Evolutionary conservation across 2,888 invertebrate species (phyloP).

Genomic region (Mystacides longicornis): DNA sequence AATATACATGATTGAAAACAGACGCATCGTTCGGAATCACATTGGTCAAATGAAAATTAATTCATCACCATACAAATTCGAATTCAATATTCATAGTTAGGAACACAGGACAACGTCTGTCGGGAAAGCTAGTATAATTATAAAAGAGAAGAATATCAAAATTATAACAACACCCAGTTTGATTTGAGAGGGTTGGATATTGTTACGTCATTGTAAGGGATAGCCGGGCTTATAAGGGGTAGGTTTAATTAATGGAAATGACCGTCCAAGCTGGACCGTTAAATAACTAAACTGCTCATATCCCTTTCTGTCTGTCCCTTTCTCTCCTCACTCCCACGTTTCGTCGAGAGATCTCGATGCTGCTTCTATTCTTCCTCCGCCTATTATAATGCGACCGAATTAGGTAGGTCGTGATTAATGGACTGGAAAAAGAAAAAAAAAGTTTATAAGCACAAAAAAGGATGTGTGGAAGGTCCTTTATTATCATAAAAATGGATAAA

Average conservation of each 20-base stretch:
- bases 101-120: too few relatives aligned
- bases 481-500: too few relatives aligned
- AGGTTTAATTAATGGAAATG: constrained; percentile 17
- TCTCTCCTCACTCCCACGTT: not conserved
- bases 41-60: too few relatives aligned
- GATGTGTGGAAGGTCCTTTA: too few relatives aligned
- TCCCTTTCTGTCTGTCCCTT: constrained; percentile 1
- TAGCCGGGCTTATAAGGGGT: not conserved
- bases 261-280: not conserved
- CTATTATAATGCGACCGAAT: not conserved
- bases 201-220: not conserved
- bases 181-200: too few relatives aligned
- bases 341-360: not conserved
- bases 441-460: too few relatives aligned
- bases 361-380: not conserved
- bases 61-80: too few relatives aligned
- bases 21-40: too few relatives aligned
- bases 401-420: not conserved
- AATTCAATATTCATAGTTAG: too few relatives aligned
- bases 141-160: too few relatives aligned
- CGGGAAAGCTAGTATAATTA: too few relatives aligned
- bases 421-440: not conserved
- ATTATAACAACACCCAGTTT: not conserved
- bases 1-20: too few relatives aligned
- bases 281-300: not conserved